Evolutionary conservation across 2,888 invertebrate genomes (phyloP), one percentile per base, ranked within the genome.

Genomic region (Epistrophella euchroma): DNA sequence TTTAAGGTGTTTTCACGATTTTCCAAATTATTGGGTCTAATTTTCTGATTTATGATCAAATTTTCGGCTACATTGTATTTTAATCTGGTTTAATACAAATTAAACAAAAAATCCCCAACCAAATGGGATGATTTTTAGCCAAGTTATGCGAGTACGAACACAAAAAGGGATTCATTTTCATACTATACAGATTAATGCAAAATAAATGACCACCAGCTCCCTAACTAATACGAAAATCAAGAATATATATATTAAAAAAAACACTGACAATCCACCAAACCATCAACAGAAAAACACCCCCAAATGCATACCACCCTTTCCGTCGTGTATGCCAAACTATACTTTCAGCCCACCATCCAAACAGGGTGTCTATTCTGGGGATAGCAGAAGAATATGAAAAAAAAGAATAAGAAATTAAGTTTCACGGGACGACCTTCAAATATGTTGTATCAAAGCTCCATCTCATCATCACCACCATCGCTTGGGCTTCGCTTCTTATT

Each of bases 351-450:
- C 45, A 19, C n/a, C 9, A 32, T 0, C 4, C 50, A 6, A 28
- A 17, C 56, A 40, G 10, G 62, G 28, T 60, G 40, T 35, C 50
- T 58, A 35, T 72, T 52, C 56, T 71, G 32, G 25, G 71, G n/a
- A 66, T n/a, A 60, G 19, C 13, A n/a, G n/a, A n/a, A 35, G 32
- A 47, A 47, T 15, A 19, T 19, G 35, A 52, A 68, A 66, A 71
- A 40, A 50, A 10, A 73, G 17, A 19, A 72, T 64, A 79, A 73
- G 70, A 85, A 74, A 73, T 72, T n/a, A 68, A 85, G 81, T 85
- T 73, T 80, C 80, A 85, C 62, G 81, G 81, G 72, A 81, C 80
- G 85, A 85, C 85, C 85, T 85, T 85, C 80, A 85, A 81, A 85
- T 50, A 73, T 25, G 62, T 85, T 62, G 40, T 70, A 85, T 76